These are phyloP conservation scores for Euplexia lucipara DNA, from an alignment of 2,888 invertebrate species.

Conservation along the genomic window DNA sequence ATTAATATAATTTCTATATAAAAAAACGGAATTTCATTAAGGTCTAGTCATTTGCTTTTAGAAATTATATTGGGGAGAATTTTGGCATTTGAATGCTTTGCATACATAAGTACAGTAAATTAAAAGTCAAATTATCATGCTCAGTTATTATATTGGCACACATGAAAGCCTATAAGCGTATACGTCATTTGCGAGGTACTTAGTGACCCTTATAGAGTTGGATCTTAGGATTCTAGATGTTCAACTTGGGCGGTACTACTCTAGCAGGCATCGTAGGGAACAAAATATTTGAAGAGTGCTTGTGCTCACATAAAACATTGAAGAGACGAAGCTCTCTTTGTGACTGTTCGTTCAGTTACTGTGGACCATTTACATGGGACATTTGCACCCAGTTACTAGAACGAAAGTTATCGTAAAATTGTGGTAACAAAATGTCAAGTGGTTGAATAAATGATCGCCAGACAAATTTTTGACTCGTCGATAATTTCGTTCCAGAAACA, in stretches of 20 bases:
- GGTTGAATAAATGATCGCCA: too few relatives aligned
- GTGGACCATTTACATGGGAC: conserved; percentile 67
- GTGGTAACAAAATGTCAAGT: too few relatives aligned
- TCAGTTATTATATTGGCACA: conserved; percentile 62
- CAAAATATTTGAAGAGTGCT: conserved; percentile 37
- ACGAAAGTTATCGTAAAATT: too few relatives aligned
- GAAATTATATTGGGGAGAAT: conserved; percentile 43
- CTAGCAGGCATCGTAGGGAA: conserved; percentile 48
- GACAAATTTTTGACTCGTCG: too few relatives aligned
- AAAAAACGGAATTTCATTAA: conserved; percentile 48
- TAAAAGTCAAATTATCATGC: conserved; percentile 63
- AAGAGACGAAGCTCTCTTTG: conserved; percentile 31
- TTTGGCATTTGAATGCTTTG: conserved; percentile 61
- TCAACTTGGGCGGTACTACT: conserved; percentile 32
- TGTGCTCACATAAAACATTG: conserved; percentile 39
- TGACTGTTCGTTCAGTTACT: conserved; percentile 30
- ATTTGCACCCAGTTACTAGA: conserved; percentile 19
- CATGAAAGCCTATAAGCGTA: conserved; percentile 67
- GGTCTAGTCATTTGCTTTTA: conserved; percentile 68
- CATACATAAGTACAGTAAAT: conserved; percentile 55
- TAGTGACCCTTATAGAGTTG: conserved; percentile 64
- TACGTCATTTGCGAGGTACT: conserved; percentile 66
- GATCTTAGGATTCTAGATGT: conserved; percentile 38
- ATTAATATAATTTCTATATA: conserved; percentile 21
- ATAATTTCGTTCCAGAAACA: too few relatives aligned